These are phyloP conservation scores for Cotesia congregata DNA, from an alignment of 2,888 invertebrate species.

Conservation along the genomic window DNA sequence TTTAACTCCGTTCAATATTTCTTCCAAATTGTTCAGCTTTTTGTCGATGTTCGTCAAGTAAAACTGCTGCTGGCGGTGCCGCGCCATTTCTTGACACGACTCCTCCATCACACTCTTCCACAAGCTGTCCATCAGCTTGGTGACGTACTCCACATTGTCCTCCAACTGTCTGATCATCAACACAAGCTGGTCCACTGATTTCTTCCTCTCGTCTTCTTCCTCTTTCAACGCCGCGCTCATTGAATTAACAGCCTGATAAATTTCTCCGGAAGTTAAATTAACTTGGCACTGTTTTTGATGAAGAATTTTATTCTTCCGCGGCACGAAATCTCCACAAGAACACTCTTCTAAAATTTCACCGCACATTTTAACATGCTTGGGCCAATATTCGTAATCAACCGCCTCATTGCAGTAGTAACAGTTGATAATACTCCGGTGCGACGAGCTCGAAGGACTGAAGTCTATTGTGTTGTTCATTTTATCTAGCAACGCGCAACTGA, in stretches of 20 bases:
- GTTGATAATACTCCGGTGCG: slow-evolving; percentile 45
- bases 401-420: slow-evolving; percentile 66
- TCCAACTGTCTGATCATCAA: slow-evolving; percentile 48
- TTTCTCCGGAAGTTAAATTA: slow-evolving; percentile 48
- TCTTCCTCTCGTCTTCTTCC: slow-evolving; percentile 53
- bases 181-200: slow-evolving; percentile 49
- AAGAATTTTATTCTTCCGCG: slow-evolving; percentile 75
- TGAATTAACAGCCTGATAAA: slow-evolving; percentile 54
- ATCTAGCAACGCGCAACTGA: neutral
- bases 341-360: slow-evolving; percentile 82
- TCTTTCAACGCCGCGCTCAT: slow-evolving; percentile 54
- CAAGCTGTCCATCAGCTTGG: neutral
- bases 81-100: neutral
- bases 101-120: neutral
- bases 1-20: slow-evolving; percentile 48
- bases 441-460: slow-evolving; percentile 26
- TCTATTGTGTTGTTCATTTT: slow-evolving; percentile 25
- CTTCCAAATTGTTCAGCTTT: slow-evolving; percentile 52
- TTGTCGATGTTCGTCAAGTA: slow-evolving; percentile 36
- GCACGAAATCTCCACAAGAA: slow-evolving; percentile 80
- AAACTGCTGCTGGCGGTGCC: neutral
- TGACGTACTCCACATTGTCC: neutral
- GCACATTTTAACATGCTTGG: slow-evolving; percentile 79
- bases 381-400: slow-evolving; percentile 54
- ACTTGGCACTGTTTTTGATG: slow-evolving; percentile 71